Conservation (phyloP, 2,113 vertebrate genomes). For the Diphyllodes magnificus region DNA sequence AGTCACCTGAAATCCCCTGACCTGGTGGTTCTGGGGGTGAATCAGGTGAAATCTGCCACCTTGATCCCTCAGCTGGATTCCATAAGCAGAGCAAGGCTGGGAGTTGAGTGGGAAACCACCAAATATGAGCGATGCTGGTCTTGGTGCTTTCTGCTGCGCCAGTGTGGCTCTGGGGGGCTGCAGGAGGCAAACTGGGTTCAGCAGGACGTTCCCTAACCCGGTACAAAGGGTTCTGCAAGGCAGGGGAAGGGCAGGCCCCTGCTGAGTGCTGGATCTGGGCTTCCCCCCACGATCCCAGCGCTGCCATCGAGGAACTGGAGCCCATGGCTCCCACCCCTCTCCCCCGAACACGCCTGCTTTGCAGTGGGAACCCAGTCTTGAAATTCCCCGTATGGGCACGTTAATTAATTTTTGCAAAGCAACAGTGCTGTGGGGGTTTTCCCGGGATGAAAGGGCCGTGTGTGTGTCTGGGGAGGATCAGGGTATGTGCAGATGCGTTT, state of each 20-base stretch:
- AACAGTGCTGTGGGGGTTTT: neutral
- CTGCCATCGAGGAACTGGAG: accelerated
- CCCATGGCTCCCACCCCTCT: neutral
- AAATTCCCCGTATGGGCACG: neutral
- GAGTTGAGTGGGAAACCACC: neutral
- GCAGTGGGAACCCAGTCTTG: neutral
- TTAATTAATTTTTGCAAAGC: neutral
- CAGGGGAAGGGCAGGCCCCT: neutral
- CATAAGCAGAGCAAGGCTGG: neutral
- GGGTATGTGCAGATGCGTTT: conserved; percentile 1
- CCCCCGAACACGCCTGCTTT: accelerated
- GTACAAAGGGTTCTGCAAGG: accelerated
- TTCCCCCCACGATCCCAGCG: accelerated
- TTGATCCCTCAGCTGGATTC: accelerated
- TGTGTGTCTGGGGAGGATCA: neutral
- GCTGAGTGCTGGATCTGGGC: neutral
- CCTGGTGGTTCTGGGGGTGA: accelerated
- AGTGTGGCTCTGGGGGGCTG: neutral
- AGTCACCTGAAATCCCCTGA: neutral
- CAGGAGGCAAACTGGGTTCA: neutral
- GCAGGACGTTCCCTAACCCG: accelerated
- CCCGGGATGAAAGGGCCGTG: neutral
- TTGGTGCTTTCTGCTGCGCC: neutral
- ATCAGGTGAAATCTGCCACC: neutral
- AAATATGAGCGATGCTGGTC: accelerated